Base-by-base conservation (phyloP, 2,113 vertebrate species). In the Sinocyclocheilus anshuiensis region DNA sequence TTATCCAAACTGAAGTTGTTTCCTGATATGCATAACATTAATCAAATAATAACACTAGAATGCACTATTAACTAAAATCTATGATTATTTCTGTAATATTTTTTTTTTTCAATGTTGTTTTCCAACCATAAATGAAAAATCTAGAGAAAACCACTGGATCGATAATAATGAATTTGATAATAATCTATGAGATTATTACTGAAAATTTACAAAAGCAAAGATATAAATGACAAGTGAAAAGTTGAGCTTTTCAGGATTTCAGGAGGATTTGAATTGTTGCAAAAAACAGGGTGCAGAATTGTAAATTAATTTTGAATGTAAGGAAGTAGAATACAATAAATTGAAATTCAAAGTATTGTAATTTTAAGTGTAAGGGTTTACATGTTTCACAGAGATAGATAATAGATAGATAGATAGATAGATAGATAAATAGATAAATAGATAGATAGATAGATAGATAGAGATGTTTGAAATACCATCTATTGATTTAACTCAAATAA, bases 1-100 rank as follows among this genome's bases (percentile, higher is more conserved):
- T 91, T 90, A 90, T 94, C 92, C 87, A 89, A 89, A 89, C 91
- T 90, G 87, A 92, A 93, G 87, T 50, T 94, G 5, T 93, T 91
- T 87, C 87, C 88, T 81, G 90, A 89, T 84, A 77, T 81, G 90
- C 91, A 91, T 90, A 90, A 91, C 10, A 89, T 36, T 36, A 91
- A 92, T 94, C 90, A 90, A 88, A 93, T 88, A 89, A 89, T 88
- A 33, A 33, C n/a, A 55, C 80, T 59, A 85, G 90, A 88, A 91
- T 90, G 87, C 79, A 3, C 86, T 86, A 92, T 93, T 92, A 84
- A 92, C 94, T 91, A 93, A 86, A 87, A 81, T 50, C 78, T 50
- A 12, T 2, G 3, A 87, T 89, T 90, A 57, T 86, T 90, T 82
- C 81, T 87, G 86, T 83, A 90, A 91, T 91, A 61, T 88, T 91